phyloP scores from a whole-genome alignment of 1,140 invertebrate genomes.

The Microplitis mediator region DNA sequence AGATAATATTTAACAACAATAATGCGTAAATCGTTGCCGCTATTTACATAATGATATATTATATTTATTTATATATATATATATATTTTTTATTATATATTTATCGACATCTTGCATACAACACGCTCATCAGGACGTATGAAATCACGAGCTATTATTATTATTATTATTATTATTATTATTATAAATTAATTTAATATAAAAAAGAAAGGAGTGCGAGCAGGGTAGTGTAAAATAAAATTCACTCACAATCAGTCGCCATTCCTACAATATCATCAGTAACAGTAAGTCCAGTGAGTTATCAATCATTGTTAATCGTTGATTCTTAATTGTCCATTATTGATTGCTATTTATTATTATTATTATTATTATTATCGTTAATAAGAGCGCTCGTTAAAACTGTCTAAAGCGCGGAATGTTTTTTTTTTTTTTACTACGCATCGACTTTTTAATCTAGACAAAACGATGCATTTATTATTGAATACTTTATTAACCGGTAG shows the following conservation, averaged over 20 bases:
- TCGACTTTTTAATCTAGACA: not conserved
- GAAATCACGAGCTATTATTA: conserved; percentile 14
- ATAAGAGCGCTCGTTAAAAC: not conserved
- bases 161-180: not conserved
- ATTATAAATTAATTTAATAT: not conserved
- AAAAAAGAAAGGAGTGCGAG: not conserved
- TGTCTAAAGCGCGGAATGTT: not conserved
- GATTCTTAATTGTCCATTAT: not conserved
- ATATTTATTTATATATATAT: no score
- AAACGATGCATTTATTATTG: conserved; percentile 12
- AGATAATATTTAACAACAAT: conserved; percentile 5
- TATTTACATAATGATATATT: conserved; percentile 25
- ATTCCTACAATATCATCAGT: no score
- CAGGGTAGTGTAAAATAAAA: no score
- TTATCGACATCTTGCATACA: conserved; percentile 2
- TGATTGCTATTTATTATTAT: not conserved
- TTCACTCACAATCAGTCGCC: conserved; percentile 8
- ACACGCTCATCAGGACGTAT: conserved; percentile 4
- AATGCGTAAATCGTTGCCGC: conserved; percentile 15
- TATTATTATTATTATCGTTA: not conserved
- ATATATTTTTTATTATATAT: not conserved
- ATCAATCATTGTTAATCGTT: no score
- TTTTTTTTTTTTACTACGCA: not conserved
- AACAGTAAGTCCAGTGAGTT: not conserved
- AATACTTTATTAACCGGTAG: conserved; percentile 33